Percentiles rank a stretch among this genome's conserved stretches.
These are phyloP conservation scores for Polyodon spathula DNA, from an alignment of 2,113 vertebrate species.

Conservation along the genomic window DNA sequence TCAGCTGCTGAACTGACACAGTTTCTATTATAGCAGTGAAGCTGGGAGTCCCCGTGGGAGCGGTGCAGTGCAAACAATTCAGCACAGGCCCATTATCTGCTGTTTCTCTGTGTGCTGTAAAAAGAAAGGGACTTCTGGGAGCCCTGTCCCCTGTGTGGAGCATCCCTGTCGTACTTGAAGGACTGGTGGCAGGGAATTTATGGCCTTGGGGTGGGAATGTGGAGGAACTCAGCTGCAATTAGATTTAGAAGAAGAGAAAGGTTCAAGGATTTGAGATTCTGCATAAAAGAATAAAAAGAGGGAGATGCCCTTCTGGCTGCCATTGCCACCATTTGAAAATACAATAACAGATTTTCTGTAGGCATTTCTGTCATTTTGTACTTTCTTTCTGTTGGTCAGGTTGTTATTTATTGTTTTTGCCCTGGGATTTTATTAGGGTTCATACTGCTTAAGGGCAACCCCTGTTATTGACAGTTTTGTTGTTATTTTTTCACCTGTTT, in stretches of 20 bases:
- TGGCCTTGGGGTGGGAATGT: conserved; percentile 66
- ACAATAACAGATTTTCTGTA: too few relatives aligned
- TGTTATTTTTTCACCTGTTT: too few relatives aligned
- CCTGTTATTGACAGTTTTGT: too few relatives aligned
- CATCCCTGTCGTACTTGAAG: conserved; percentile 63
- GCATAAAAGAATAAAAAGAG: conserved; percentile 55
- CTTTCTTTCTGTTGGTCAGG: too few relatives aligned
- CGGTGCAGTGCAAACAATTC: conserved; percentile 49
- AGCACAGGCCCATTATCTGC: conserved; percentile 62
- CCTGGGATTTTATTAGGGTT: too few relatives aligned
- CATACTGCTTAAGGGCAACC: too few relatives aligned
- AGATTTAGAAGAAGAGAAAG: conserved; percentile 54
- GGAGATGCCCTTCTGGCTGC: conserved; percentile 62
- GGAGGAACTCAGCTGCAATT: conserved; percentile 63
- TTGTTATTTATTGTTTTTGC: too few relatives aligned
- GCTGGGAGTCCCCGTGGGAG: conserved; percentile 59
- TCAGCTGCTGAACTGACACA: conserved; percentile 56
- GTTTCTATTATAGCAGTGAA: conserved; percentile 67
- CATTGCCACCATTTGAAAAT: too few relatives aligned
- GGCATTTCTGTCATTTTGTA: too few relatives aligned
- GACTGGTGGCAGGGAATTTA: conserved; percentile 63
- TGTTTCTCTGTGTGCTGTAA: conserved; percentile 47
- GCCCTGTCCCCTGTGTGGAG: conserved; percentile 57
- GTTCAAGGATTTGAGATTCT: conserved; percentile 64
- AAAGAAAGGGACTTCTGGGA: conserved; percentile 60